phyloP scores from a whole-genome alignment of 2,888 invertebrate species.

The Apoda limacodes region DNA sequence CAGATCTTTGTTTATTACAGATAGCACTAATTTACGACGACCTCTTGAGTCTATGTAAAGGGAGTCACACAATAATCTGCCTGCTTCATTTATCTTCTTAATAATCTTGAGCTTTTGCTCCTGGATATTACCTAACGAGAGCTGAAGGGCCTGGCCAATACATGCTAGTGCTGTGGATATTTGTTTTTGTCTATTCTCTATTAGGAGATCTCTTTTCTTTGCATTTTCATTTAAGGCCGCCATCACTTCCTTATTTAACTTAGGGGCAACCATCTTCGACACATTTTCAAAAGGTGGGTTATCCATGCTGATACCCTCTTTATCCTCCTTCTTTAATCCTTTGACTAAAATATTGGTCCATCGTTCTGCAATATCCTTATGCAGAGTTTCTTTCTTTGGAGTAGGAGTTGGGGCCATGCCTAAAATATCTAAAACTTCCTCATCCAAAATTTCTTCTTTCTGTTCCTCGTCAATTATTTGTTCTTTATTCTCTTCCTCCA shows the following conservation, averaged over 20 bases:
- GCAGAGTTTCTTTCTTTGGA: too few species aligned
- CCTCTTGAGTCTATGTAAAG: too few species aligned
- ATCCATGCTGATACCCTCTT: too few species aligned
- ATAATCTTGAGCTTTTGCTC: conserved; percentile 5
- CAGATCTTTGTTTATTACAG: conserved; percentile 17
- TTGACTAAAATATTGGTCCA: too few species aligned
- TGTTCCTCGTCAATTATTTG: too few species aligned
- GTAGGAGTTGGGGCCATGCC: too few species aligned
- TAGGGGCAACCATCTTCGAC: conserved; percentile 4
- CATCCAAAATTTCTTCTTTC: too few species aligned
- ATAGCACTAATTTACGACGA: conserved; percentile 13
- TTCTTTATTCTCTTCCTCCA: too few species aligned
- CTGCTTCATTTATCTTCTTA: conserved; percentile 9
- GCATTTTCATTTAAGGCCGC: conserved; percentile 2
- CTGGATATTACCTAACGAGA: not conserved
- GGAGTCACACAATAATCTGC: conserved; percentile 11
- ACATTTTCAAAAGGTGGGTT: too few species aligned
- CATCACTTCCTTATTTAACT: conserved; percentile 6
- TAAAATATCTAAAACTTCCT: too few species aligned
- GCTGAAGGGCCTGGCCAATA: not conserved
- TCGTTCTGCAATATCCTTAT: too few species aligned
- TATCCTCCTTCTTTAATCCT: too few species aligned
- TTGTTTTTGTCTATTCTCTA: conserved; percentile 5
- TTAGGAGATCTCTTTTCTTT: conserved; percentile 8
- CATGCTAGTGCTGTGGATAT: not conserved